Base-by-base conservation (phyloP, 1,140 invertebrate genomes). In the Arion vulgaris region DNA sequence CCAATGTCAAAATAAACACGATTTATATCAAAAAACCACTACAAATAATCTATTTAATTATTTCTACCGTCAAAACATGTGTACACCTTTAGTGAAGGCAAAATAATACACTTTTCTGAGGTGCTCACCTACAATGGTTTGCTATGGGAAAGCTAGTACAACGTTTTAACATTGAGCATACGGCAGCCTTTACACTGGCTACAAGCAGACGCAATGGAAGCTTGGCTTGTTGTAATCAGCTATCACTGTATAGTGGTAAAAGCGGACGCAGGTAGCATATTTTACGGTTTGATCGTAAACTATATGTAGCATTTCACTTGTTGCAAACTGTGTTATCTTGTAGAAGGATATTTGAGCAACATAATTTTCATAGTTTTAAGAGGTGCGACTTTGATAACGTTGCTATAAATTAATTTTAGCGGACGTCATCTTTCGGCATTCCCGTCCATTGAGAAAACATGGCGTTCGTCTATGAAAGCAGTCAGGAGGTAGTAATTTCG, bases 21-120 rank as follows among this genome's bases (percentile, higher is more conserved):
- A 84, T 82, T 88, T 89, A 87, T 88, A 89, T 88, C 85, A 88
- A 89, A 91, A 85, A 88, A 77, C 86, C 75, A 32, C 83, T 87
- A 86, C 87, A 88, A 88, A 87, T 88, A 73, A 84, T 51, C 36
- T 69, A 51, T 69, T 62, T 72, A 57, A 75, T 72, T 28, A 81
- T 82, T 81, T 83, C 34, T 75, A 28, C 32, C 17, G 39, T 34
- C 34, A 36, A 72, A 53, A 1, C 73, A 71, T 57, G 5, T 72
- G 28, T 72, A 72, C 9, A 57, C 19, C 26, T 28, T 28, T 32
- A 68, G 69, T 26, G 32, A n/a, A 28, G 2, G 9, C 81, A 34
- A 57, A 36, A 68, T 84, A 80, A 79, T 74, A 80, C 71, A 34
- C 62, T 49, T 80, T 62, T 83, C 45, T 32, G 73, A 78, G 41